Evolutionary conservation across 2,797 vertebrate species (phyloP).

Genomic region (Thunnus albacares): DNA sequence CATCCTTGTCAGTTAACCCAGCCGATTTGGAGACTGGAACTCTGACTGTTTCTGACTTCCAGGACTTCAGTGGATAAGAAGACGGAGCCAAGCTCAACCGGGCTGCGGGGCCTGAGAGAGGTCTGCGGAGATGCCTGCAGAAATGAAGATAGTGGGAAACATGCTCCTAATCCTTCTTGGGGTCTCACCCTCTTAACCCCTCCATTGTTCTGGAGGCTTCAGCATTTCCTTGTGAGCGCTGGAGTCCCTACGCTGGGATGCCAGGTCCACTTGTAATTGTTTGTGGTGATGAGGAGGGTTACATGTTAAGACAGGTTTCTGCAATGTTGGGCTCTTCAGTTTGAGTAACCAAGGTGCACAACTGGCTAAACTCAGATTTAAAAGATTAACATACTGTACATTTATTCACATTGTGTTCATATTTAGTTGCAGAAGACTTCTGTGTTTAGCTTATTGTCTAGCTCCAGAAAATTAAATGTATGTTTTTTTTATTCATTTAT

Average conservation of each 20-base stretch:
- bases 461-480: background rate
- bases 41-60: conserved; percentile 50
- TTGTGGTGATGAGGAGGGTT: conserved; percentile 57
- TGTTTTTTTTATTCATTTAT: background rate
- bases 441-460: background rate
- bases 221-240: conserved; percentile 63
- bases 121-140: conserved; percentile 75
- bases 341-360: conserved; percentile 25
- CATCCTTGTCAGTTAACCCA: conserved; percentile 49
- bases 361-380: conserved; percentile 14
- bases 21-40: conserved; percentile 54
- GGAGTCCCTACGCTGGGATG: conserved; percentile 59
- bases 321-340: conserved; percentile 33
- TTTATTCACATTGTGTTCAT: background rate
- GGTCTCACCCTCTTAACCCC: conserved; percentile 83
- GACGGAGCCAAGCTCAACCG: conserved; percentile 61
- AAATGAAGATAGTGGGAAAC: conserved; percentile 77
- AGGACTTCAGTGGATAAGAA: conserved; percentile 69
- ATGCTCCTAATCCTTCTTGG: conserved; percentile 78
- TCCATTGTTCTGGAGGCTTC: conserved; percentile 76
- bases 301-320: conserved; percentile 40
- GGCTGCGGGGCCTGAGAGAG: conserved; percentile 46
- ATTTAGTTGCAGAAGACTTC: background rate
- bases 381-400: conserved; percentile 7
- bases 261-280: conserved; percentile 77